phyloP scores from a whole-genome alignment of 2,797 vertebrate species.

The Phyllotis vaccarum region DNA sequence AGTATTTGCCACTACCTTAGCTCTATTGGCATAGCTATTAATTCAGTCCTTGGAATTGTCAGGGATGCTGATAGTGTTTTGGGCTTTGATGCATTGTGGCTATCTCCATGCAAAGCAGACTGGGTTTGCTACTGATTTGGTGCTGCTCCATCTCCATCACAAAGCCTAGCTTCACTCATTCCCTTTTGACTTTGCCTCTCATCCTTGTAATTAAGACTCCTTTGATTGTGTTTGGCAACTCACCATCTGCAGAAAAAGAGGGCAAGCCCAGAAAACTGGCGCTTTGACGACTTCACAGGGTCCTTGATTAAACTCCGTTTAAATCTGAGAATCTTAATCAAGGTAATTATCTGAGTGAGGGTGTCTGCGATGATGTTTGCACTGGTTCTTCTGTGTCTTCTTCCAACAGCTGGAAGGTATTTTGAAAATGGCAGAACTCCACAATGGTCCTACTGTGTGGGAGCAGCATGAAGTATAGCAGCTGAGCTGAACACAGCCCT shows the following conservation, averaged over 20 bases:
- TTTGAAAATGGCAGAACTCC: slow-evolving; percentile 41
- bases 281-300: slow-evolving; percentile 60
- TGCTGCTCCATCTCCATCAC: slow-evolving; percentile 37
- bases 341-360: slow-evolving; percentile 65
- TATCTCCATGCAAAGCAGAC: slow-evolving; percentile 30
- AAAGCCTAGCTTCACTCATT: slow-evolving; percentile 61
- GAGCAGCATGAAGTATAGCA: rapidly evolving
- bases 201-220: slow-evolving; percentile 67
- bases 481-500: slow-evolving; percentile 39
- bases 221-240: slow-evolving; percentile 76
- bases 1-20: background rate
- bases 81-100: slow-evolving; percentile 18
- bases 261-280: slow-evolving; percentile 69
- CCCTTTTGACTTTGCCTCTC: slow-evolving; percentile 69
- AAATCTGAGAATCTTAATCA: slow-evolving; percentile 78
- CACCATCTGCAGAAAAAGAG: slow-evolving; percentile 61
- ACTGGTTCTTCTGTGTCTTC: slow-evolving; percentile 46
- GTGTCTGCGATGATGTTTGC: slow-evolving; percentile 36
- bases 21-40: slow-evolving; percentile 41
- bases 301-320: slow-evolving; percentile 73
- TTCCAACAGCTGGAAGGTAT: slow-evolving; percentile 68
- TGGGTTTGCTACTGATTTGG: slow-evolving; percentile 5
- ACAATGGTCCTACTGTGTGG: slow-evolving; percentile 44
- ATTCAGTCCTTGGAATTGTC: slow-evolving; percentile 53
- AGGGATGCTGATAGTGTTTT: slow-evolving; percentile 1